Conservation (phyloP, 2,113 vertebrate species). For the Anas platyrhynchos region DNA sequence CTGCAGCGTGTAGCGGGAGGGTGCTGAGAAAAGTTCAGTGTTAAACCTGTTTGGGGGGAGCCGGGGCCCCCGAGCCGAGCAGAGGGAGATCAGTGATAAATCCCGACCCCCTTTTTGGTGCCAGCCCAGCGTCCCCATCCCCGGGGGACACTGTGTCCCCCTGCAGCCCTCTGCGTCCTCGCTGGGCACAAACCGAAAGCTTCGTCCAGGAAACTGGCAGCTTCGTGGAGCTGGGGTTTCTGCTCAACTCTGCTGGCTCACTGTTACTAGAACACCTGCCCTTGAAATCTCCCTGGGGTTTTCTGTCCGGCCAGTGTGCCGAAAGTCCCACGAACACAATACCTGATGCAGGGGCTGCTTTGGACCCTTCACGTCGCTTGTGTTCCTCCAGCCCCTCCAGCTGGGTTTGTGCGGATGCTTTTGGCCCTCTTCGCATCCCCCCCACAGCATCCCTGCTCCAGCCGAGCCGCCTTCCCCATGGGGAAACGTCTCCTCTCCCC, state of each 20-base stretch:
- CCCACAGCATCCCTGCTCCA: not conserved
- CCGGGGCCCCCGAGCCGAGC: rapidly evolving
- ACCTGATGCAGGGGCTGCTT: not conserved
- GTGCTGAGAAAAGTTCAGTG: not conserved
- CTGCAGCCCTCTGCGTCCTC: rapidly evolving
- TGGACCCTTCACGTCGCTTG: rapidly evolving
- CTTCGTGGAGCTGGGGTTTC: not conserved
- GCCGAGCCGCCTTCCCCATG: rapidly evolving
- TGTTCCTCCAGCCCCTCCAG: not conserved
- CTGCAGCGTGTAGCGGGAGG: rapidly evolving
- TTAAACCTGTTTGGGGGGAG: rapidly evolving
- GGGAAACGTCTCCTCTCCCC: not conserved
- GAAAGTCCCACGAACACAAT: not conserved
- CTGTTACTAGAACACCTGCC: not conserved
- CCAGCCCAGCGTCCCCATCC: not conserved
- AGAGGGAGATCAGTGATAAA: not conserved
- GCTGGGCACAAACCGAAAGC: rapidly evolving
- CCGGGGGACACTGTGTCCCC: not conserved
- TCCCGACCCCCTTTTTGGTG: not conserved
- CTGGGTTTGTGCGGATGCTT: rapidly evolving
- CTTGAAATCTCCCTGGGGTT: not conserved
- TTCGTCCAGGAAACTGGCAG: not conserved
- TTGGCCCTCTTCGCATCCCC: too few species aligned
- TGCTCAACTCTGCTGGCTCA: not conserved
- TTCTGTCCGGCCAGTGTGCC: not conserved